phyloP scores from a whole-genome alignment of 2,113 vertebrate genomes.

The Pampusana beccarii region DNA sequence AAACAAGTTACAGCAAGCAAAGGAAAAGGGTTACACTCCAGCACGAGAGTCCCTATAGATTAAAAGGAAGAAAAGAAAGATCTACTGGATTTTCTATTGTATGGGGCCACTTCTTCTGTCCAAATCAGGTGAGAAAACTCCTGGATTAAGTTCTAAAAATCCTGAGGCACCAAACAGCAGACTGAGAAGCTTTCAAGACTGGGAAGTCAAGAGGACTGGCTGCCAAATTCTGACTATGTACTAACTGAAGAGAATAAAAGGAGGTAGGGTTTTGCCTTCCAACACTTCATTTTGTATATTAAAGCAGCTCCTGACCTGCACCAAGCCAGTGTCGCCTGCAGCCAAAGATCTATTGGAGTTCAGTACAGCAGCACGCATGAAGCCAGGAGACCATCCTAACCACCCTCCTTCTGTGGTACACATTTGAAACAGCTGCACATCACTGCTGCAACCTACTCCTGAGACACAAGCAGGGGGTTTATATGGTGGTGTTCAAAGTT shows the following conservation, averaged over 20 bases:
- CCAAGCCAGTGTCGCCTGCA: not conserved
- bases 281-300: not conserved
- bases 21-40: not conserved
- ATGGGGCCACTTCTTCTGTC: not conserved
- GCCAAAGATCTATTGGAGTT: not conserved
- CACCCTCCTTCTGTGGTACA: rapidly evolving
- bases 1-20: slow-evolving; percentile 48
- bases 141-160: not conserved
- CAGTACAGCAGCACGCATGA: not conserved
- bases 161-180: not conserved
- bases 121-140: not conserved
- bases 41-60: not conserved
- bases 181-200: not conserved
- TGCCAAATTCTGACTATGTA: not conserved
- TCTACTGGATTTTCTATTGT: not conserved
- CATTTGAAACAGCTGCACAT: not conserved
- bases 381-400: not conserved
- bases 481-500: not conserved
- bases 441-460: not conserved
- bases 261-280: not conserved
- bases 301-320: not conserved
- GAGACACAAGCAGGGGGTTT: not conserved
- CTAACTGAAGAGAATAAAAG: not conserved
- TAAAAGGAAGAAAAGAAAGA: not conserved
- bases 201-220: not conserved